Evolutionary conservation across 2,888 invertebrate species (phyloP), one percentile per base, ranked within the genome.

Genomic region (Pecten maximus): DNA sequence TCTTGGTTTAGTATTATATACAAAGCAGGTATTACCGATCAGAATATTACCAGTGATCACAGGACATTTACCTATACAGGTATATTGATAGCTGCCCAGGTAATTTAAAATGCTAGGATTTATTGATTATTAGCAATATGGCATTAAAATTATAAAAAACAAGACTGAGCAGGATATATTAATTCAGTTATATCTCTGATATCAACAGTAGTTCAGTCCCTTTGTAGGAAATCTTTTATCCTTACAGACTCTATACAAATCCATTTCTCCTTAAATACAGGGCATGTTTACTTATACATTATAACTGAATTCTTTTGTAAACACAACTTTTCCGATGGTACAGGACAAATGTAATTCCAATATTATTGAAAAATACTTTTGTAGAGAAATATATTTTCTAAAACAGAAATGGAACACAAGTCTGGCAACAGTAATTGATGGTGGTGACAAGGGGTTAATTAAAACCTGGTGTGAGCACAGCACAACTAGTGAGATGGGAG

Each of bases 41-140:
- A 54, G 50, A 12, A 19, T 54, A 19, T 54, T 54, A 54, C 19
- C 50, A 10, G 50, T 54, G 50, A 54, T 54, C 50, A 19, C 12
- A 12, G 19, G 50, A 23, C 15, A 54, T 54, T 54, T 74, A 74
- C 74, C 74, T 74, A 35, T 35, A 35, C 74, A 74, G 28, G 35
- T 74, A 74, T 74, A 74, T 28, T 35, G 74, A 74, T 10, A 35
- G 35, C 8, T 35, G 28, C 74, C 74, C 28, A 74, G 74, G 74
- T 74, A 74, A 74, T 74, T 74, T 74, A 74, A 74, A 74, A 74
- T 28, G 74, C 12, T n/a, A 74, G 74, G 12, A 74, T 35, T 74
- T 1, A 35, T 74, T 74, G 74, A 74, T 74, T 35, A 74, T 74
- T 74, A 74, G 74, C 74, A 74, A 28, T 35, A 74, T 35, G 15